Evolutionary conservation across 1,140 invertebrate genomes (phyloP).

Genomic region (Tigriopus japonicus): DNA sequence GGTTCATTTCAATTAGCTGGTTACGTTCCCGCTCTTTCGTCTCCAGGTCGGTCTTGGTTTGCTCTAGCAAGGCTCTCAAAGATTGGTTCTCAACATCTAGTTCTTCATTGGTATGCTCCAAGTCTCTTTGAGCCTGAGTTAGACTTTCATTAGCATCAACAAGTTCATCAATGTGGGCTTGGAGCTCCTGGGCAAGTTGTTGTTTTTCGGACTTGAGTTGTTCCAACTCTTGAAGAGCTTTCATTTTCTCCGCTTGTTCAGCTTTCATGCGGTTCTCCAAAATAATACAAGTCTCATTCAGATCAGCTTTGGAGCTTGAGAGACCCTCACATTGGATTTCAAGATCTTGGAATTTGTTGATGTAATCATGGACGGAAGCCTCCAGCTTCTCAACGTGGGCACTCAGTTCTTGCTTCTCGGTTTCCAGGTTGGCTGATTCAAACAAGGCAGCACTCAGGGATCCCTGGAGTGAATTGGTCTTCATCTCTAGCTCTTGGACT

Average conservation of each 20-base stretch:
- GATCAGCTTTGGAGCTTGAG: background rate
- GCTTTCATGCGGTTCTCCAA: background rate
- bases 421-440: background rate
- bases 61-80: background rate
- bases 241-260: background rate
- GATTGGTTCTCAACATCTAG: background rate
- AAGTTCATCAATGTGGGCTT: background rate
- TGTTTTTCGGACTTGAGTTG: background rate
- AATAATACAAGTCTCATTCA: constrained; percentile 3
- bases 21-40: background rate
- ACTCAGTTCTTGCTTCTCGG: background rate
- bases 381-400: background rate
- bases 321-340: background rate
- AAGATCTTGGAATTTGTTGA: too few relatives aligned
- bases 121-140: background rate
- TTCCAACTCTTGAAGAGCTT: background rate
- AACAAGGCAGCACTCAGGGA: background rate
- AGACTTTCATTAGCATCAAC: background rate
- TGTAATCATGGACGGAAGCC: too few relatives aligned
- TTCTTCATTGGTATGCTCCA: background rate
- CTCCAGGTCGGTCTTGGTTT: background rate
- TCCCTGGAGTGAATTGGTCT: background rate
- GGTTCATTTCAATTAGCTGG: background rate
- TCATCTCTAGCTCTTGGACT: constrained; percentile 8
- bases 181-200: background rate